Base-by-base conservation (phyloP, 1,140 invertebrate genomes). In the Andricus grossulariae region DNA sequence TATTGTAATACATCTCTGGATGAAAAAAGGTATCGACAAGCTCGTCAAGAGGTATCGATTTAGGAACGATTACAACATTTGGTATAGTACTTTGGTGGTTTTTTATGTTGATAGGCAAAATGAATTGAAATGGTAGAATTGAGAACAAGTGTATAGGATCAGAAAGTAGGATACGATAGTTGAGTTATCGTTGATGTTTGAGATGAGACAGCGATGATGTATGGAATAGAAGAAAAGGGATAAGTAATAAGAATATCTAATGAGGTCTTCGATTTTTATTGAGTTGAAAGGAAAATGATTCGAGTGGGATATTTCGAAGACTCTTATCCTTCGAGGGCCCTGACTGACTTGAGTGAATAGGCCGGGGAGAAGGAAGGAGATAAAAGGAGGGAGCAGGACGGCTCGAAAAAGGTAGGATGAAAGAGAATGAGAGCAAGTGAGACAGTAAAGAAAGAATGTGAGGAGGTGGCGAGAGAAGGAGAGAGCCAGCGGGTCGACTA, bases 281-380 rank as follows among this genome's bases (percentile, higher is more conserved):
- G 80, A 80, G 83, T 82, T 81, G 85, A 87, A 86, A 84, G 88
- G 86, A 89, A 90, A 90, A 89, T 88, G 88, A 89, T 89, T 88
- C 84, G 79, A 84, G 83, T 84, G 84, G 77, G 82, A 80, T 81
- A 81, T 80, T 66, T 73, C 82, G 74, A 84, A 81, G 86, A 85
- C 86, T 84, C 85, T 86, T 85, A 87, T 86, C 84, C 86, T 82
- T 80, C 82, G 76, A 82, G 85, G 86, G 84, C 83, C 80, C 79
- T 32, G 39, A 45, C 60, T 32, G 60, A 66, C 60, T 60, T 66
- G 25, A 66, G 39, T 66, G 60, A 66, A 66, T 66, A 66, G 60
- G 25, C 39, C 60, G 25, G 13, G 15, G 60, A 66, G 72, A 73
- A 73, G 76, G 54, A 71, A 55, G 60, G 45, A 54, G 55, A 55